A percentile compares a stretch with the other conserved stretches of the same genome.
phyloP scores from a whole-genome alignment of 1,140 invertebrate genomes.

The Drosophila nigromelanica region DNA sequence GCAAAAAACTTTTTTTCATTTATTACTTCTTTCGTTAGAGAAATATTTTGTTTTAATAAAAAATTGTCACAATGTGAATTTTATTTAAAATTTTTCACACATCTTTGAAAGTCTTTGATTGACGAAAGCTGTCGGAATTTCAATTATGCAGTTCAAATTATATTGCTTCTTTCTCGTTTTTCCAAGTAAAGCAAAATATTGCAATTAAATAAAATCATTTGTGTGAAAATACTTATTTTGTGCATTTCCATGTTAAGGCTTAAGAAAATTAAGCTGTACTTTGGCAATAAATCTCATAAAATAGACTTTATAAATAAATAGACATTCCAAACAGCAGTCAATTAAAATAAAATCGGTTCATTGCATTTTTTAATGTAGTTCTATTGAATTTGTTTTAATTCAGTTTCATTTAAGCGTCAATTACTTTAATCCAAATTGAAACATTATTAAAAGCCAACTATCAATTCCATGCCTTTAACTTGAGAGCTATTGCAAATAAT shows the following conservation, averaged over 20 bases:
- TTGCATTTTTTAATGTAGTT: background rate
- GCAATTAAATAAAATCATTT: too few relatives aligned
- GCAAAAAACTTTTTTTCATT: too few relatives aligned
- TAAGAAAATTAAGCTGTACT: background rate
- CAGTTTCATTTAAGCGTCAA: background rate
- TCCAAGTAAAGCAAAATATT: too few relatives aligned
- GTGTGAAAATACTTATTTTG: too few relatives aligned
- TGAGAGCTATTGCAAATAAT: conserved; percentile 2
- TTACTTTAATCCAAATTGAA: conserved; percentile 11
- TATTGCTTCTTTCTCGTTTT: too few relatives aligned
- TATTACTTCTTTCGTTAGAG: too few relatives aligned
- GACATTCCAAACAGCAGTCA: background rate
- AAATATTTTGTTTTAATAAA: too few relatives aligned
- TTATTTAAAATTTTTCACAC: too few relatives aligned
- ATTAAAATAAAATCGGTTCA: conserved; percentile 7
- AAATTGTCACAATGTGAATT: too few relatives aligned
- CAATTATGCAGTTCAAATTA: too few relatives aligned
- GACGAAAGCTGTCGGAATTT: too few relatives aligned
- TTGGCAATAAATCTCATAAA: background rate
- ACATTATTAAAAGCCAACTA: background rate
- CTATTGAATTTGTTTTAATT: background rate
- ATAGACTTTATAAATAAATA: background rate
- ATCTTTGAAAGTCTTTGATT: too few relatives aligned
- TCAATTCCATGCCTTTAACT: background rate
- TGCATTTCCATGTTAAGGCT: background rate